Evolutionary conservation across 2,113 vertebrate genomes (phyloP), one percentile per base, ranked within the genome.

Genomic region (Sphyrna mokarran): DNA sequence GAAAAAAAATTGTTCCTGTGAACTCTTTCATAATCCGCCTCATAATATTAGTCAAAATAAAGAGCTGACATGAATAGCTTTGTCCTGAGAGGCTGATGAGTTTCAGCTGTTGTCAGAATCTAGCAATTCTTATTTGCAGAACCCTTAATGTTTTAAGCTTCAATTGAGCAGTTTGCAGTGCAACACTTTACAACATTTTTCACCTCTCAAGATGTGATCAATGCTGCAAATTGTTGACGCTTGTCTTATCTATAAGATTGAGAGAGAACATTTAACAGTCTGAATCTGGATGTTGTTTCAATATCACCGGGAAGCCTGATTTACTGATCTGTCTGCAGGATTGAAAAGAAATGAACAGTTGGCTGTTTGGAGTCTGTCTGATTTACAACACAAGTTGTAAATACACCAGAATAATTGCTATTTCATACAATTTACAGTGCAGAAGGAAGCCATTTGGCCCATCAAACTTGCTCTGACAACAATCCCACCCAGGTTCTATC

Each of bases 31-130:
- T 2, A 66, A 94, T 94, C 91, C 26, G 63, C 69, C 43, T 76
- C 69, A 18, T 54, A 95, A 54, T 14, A 72, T 95, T 72, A 54
- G 40, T 70, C 66, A 14, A 48, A 95, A 91, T n/a, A 93, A 93
- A 93, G 61, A 68, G 18, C 18, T 61, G 37, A 70, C 40, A 9
- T 40, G 14, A 40, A 72, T 18, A 1, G 37, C 89, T 66, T 93
- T 54, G 68, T 16, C 94, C 69, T 43, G 66, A 72, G 43, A 95
- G 61, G 48, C 94, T 95, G 70, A 95, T 95, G 68, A 72, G 43
- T 54, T 72, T 76, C 94, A 95, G 94, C 69, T 54, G 69, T 26
- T 72, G 40, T 54, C 40, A 26, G 68, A 95, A 37, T 29, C 37
- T 48, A 23, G 16, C 63, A 29, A 5, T 76, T 48, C 68, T 37